phyloP scores from a whole-genome alignment of 1,140 invertebrate genomes.

The Globodera rostochiensis region DNA sequence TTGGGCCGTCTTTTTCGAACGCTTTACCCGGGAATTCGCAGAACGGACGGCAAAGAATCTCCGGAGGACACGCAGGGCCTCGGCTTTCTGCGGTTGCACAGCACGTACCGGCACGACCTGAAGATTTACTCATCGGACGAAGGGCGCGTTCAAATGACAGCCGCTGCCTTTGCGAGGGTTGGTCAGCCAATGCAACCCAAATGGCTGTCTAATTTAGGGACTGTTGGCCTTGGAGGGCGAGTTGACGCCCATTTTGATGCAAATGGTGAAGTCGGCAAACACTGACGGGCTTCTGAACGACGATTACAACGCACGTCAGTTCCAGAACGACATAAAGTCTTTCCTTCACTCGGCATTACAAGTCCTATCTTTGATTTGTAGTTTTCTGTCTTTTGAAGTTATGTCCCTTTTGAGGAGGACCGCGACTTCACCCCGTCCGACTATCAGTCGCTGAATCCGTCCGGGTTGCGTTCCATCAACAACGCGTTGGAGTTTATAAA shows the following conservation, averaged over 20 bases:
- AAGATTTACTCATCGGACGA: constrained; percentile 99
- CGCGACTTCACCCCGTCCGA: constrained; percentile 85
- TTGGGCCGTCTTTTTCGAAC: constrained; percentile 95
- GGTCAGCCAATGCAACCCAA: background rate
- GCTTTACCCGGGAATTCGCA: constrained; percentile 83
- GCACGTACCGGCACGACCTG: constrained; percentile 95
- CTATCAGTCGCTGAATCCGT: constrained; percentile 83
- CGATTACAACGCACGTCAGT: constrained; percentile 77
- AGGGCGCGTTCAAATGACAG: constrained; percentile 98
- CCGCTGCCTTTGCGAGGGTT: constrained; percentile 96
- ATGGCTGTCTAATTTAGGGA: constrained; percentile 68
- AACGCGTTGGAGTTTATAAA: constrained; percentile 91
- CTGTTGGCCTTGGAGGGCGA: constrained; percentile 94
- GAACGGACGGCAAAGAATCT: constrained; percentile 73
- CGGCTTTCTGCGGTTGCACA: constrained; percentile 88
- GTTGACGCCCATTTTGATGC: constrained; percentile 94
- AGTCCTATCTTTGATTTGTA: constrained; percentile 19
- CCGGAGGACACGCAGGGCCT: constrained; percentile 81
- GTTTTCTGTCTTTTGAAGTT: constrained; percentile 24
- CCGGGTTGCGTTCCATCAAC: constrained; percentile 79
- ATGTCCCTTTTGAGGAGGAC: constrained; percentile 74
- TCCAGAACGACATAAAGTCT: constrained; percentile 82
- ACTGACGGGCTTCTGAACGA: constrained; percentile 97
- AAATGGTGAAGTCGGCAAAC: constrained; percentile 99
- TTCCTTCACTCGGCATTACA: constrained; percentile 74